Conservation (phyloP, 2,113 vertebrate species). For the Agelaius tricolor region DNA sequence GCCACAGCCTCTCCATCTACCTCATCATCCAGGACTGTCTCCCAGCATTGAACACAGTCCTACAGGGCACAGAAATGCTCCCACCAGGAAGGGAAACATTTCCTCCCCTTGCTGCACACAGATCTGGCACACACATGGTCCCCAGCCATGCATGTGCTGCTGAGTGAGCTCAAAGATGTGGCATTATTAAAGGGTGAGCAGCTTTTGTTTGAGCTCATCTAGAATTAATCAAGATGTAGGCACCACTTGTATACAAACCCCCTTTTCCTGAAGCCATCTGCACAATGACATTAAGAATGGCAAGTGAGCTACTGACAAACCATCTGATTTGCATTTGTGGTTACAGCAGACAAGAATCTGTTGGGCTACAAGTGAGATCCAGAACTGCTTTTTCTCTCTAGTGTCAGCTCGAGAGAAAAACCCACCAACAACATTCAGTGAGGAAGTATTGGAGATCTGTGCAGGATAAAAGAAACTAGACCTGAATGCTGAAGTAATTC, state of each 20-base stretch:
- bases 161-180: neutral
- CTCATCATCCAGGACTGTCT: neutral
- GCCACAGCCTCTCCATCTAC: neutral
- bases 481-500: neutral
- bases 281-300: conserved; percentile 14
- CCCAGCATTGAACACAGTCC: rapidly evolving
- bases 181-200: neutral
- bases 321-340: conserved; percentile 25
- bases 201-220: conserved; percentile 9
- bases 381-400: neutral
- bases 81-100: neutral
- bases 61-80: neutral
- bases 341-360: conserved; percentile 10
- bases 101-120: neutral
- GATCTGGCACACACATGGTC: neutral
- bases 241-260: neutral
- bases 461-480: neutral
- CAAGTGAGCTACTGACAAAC: conserved; percentile 20
- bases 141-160: neutral
- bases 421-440: neutral
- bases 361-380: neutral
- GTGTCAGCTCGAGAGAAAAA: neutral
- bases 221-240: conserved; percentile 16
- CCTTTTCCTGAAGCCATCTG: conserved; percentile 12
- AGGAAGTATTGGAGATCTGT: neutral